Evolutionary conservation across 1,140 invertebrate genomes (phyloP), one percentile per base, ranked within the genome.

Genomic region (Aricia agestis): DNA sequence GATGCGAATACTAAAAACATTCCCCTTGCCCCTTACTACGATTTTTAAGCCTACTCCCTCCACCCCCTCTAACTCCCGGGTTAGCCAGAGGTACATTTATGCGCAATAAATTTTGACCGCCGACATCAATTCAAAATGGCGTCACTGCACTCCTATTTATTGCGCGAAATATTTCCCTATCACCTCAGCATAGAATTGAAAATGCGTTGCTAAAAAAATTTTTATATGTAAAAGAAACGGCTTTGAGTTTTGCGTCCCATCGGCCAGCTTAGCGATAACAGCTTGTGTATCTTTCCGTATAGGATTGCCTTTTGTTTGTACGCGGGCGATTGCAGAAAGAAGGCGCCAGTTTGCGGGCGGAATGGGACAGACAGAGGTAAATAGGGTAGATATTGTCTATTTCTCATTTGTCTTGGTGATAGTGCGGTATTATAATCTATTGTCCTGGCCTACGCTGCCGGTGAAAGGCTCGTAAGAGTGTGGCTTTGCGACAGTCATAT

Each of bases 21-120:
- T 82, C 87, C 86, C 89, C 85, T 84, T 78, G 66, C 79, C 89
- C 82, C 89, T 83, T 77, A 81, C 86, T 82, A 82, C 83, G 79
- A 89, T 90, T 91, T 91, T 90, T 90, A 89, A 90, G 86, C 86
- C 87, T 89, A 88, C 87, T 81, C 82, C 84, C 76, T 71, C 81
- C 84, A 80, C 84, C 83, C 83, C 83, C 85, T 80, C 81, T 88
- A 89, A 89, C 86, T 82, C 86, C 87, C 87, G 86, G 86, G 89
- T 91, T 91, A 91, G 87, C 89, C 84, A 82, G 87, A 87, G 87
- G 84, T 89, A 90, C 89, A 91, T 90, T 91, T 91, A 91, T 90
- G 89, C 87, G 83, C 89, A 90, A 91, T 91, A 91, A 91, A 91
- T 91, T 91, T 91, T 89, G 87, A 89, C 87, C 86, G 84, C 85